Conservation (phyloP, 1,140 invertebrate genomes). For the Himalopsyche phryganea region DNA sequence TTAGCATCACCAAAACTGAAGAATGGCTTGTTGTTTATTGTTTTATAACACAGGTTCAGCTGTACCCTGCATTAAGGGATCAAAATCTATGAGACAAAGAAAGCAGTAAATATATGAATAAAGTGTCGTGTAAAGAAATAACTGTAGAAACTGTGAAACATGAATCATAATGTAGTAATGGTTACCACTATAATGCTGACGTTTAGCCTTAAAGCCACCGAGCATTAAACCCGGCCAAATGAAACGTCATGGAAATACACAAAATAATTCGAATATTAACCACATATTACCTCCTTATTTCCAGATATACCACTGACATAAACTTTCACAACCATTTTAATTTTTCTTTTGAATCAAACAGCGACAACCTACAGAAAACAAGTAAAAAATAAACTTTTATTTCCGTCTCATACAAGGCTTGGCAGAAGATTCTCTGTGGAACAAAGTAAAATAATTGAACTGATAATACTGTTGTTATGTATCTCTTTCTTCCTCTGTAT, state of each 20-base stretch:
- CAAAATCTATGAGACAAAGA: too few relatives aligned
- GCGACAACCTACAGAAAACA: constrained; percentile 19
- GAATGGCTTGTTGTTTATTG: too few relatives aligned
- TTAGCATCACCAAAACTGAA: not conserved
- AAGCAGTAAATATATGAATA: too few relatives aligned
- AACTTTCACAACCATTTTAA: constrained; percentile 80
- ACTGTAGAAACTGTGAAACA: constrained; percentile 12
- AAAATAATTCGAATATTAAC: not conserved
- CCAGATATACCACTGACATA: constrained; percentile 87
- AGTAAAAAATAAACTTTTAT: constrained; percentile 30
- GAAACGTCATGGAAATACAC: constrained; percentile 22
- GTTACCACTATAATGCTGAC: constrained; percentile 11
- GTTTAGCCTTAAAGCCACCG: constrained; percentile 17
- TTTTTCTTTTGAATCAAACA: constrained; percentile 11
- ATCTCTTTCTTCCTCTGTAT: too few relatives aligned
- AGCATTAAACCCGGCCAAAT: constrained; percentile 17
- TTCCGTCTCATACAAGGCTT: constrained; percentile 27
- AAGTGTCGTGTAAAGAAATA: too few relatives aligned
- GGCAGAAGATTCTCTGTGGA: constrained; percentile 1
- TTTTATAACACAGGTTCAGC: too few relatives aligned
- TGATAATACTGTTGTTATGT: too few relatives aligned
- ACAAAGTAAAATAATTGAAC: too few relatives aligned
- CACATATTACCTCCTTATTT: constrained; percentile 73
- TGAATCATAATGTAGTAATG: constrained; percentile 12
- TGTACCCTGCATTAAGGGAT: too few relatives aligned